Evolutionary conservation across 2,888 invertebrate genomes (phyloP).

Genomic region (Macaria liturata): DNA sequence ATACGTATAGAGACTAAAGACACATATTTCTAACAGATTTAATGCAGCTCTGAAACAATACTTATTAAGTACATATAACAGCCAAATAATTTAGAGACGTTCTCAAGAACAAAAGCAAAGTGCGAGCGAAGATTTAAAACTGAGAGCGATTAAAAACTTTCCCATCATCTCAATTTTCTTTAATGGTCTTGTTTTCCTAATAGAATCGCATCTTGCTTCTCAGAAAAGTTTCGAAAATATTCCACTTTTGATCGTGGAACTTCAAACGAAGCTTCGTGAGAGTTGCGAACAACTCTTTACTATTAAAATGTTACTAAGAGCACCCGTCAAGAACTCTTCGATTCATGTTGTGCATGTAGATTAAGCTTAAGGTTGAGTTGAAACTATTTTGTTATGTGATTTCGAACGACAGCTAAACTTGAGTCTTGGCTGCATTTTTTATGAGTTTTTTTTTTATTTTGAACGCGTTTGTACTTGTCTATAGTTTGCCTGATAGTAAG

Average conservation of each 20-base stretch:
- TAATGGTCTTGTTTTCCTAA: conserved; percentile 5
- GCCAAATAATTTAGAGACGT: too few species aligned
- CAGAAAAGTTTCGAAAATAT: conserved; percentile 13
- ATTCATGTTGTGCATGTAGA: conserved; percentile 24
- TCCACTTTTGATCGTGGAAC: conserved; percentile 4
- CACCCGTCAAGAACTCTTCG: conserved; percentile 24
- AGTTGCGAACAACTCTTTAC: conserved; percentile 17
- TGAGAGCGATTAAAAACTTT: not conserved
- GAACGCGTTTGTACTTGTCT: too few species aligned
- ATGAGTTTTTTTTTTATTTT: too few species aligned
- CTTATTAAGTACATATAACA: too few species aligned
- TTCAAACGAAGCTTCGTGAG: conserved; percentile 14
- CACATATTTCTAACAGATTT: too few species aligned
- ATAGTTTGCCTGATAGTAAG: too few species aligned
- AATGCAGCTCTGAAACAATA: too few species aligned
- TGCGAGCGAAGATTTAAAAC: too few species aligned
- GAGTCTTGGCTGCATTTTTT: too few species aligned
- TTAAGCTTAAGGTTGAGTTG: conserved; percentile 12
- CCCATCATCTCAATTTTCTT: not conserved
- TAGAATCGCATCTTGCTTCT: conserved; percentile 2
- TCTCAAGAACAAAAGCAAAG: too few species aligned
- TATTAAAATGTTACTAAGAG: conserved; percentile 30
- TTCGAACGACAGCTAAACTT: too few species aligned
- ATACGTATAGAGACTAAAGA: too few species aligned
- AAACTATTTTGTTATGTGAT: conserved; percentile 3